These are phyloP conservation scores for Aphelocoma californica DNA, from an alignment of 2,797 vertebrate genomes.

Conservation along the genomic window DNA sequence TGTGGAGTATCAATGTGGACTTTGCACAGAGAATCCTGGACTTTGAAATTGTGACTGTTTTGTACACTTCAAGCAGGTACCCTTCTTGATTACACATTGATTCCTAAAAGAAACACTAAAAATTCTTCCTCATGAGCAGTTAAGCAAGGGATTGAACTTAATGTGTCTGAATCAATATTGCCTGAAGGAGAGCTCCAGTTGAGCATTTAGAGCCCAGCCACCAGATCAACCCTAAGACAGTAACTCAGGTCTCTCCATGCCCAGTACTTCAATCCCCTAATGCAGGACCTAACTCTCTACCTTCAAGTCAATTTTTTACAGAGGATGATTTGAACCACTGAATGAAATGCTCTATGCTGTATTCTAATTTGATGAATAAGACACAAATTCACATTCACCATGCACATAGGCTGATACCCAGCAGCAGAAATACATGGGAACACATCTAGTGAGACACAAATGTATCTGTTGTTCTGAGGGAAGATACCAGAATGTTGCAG, in stretches of 20 bases:
- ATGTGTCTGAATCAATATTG: not conserved
- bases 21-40: not conserved
- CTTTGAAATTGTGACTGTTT: not conserved
- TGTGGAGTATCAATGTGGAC: not conserved
- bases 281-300: not conserved
- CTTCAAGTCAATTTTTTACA: not conserved
- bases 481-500: not conserved
- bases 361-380: not conserved
- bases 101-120: not conserved
- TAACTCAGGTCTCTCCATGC: not conserved
- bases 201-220: not conserved
- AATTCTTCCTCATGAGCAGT: not conserved
- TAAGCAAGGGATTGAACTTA: not conserved
- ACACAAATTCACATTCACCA: not conserved
- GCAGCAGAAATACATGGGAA: not conserved
- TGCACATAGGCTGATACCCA: not conserved
- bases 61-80: fast-evolving
- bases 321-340: not conserved
- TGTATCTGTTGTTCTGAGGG: fast-evolving
- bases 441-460: fast-evolving
- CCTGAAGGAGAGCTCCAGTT: not conserved
- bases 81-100: not conserved
- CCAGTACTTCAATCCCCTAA: not conserved
- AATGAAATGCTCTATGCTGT: not conserved
- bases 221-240: not conserved